These are phyloP conservation scores for Lepidothrix coronata DNA, from an alignment of 2,113 vertebrate genomes.

Conservation along the genomic window DNA sequence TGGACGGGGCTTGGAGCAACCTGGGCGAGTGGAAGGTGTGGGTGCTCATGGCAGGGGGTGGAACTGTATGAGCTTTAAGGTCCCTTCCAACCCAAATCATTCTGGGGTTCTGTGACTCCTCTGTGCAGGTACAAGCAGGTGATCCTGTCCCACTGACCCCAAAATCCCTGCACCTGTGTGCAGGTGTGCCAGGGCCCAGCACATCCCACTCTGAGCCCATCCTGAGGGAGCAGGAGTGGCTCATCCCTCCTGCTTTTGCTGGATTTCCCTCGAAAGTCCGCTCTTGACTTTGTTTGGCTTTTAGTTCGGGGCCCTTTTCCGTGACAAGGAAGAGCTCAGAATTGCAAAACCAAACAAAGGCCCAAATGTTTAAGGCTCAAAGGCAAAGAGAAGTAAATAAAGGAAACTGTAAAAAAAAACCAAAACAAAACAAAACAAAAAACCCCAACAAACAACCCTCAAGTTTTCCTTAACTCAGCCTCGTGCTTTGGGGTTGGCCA, in stretches of 20 bases:
- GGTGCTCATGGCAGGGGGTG: not conserved
- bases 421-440: too few relatives aligned
- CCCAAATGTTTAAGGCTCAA: not conserved
- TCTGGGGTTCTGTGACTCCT: not conserved
- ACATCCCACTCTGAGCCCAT: too few relatives aligned
- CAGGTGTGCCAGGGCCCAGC: not conserved
- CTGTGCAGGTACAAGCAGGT: accelerated
- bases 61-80: not conserved
- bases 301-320: not conserved
- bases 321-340: not conserved
- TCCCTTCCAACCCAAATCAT: not conserved
- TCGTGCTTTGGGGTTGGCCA: not conserved
- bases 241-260: not conserved
- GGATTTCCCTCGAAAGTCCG: not conserved
- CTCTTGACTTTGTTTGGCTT: not conserved
- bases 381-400: not conserved
- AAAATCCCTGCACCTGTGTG: accelerated
- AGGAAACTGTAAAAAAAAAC: not conserved
- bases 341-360: not conserved
- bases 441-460: not conserved
- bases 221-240: not conserved
- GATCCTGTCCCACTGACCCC: not conserved
- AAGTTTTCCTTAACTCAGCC: not conserved
- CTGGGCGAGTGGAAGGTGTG: not conserved
- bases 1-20: not conserved